Percentiles rank a stretch among this genome's conserved stretches.
These are phyloP conservation scores for Acropora tenuis DNA, from an alignment of 64 coral and sea anemone species.

Conservation along the genomic window DNA sequence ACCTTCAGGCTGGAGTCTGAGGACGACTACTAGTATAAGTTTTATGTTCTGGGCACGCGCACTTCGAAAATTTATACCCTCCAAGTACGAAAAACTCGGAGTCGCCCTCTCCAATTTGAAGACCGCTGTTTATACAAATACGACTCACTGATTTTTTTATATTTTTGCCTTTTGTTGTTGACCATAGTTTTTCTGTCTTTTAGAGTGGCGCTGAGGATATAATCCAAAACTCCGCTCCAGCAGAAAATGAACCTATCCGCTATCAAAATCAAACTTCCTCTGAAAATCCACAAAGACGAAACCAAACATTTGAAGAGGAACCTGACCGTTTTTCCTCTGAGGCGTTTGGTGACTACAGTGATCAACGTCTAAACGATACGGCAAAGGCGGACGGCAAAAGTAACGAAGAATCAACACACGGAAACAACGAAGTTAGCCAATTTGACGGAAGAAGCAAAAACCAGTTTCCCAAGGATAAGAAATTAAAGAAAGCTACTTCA, in stretches of 20 bases:
- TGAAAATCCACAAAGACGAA: constrained; percentile 1
- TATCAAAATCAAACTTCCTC: background rate
- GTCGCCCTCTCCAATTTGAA: no score
- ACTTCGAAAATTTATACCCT: no score
- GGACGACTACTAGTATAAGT: no score
- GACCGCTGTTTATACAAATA: no score
- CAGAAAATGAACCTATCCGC: background rate
- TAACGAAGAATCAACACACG: background rate
- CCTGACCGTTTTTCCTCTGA: background rate
- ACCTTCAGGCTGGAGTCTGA: no score
- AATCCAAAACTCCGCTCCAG: no score
- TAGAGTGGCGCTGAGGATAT: background rate
- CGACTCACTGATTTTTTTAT: no score
- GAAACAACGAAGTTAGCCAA: background rate
- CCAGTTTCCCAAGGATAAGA: background rate
- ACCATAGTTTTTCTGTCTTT: background rate
- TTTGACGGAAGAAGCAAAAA: background rate
- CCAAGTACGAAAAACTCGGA: no score
- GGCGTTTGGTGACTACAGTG: background rate
- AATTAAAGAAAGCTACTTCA: background rate
- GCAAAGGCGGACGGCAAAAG: background rate
- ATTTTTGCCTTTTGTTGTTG: background rate
- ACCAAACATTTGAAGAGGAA: constrained; percentile 12
- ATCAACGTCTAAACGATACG: background rate
- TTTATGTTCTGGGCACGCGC: no score